Evolutionary conservation across 2,888 invertebrate genomes (phyloP).

Genomic region (Drosophila pseudotalamancana): DNA sequence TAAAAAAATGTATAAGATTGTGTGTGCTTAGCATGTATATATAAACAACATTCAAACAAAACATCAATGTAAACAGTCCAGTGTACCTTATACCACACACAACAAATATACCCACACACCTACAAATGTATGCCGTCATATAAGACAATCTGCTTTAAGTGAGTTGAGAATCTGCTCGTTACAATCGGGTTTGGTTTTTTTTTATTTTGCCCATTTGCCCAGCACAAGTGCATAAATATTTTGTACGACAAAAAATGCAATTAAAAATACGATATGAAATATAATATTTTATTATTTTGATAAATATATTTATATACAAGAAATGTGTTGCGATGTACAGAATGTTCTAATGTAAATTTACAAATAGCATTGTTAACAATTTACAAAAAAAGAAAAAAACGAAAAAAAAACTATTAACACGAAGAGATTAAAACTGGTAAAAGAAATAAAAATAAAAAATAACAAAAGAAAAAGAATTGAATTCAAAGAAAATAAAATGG

Average conservation of each 20-base stretch:
- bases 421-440: slow-evolving; percentile 1
- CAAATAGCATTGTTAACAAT: slow-evolving; percentile 55
- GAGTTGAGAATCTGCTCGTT: slow-evolving; percentile 8
- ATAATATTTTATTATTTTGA: slow-evolving; percentile 73
- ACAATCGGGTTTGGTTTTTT: slow-evolving; percentile 20
- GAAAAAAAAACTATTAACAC: neutral
- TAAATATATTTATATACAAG: slow-evolving; percentile 67
- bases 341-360: slow-evolving; percentile 48
- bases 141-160: neutral
- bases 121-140: neutral
- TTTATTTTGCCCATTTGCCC: slow-evolving; percentile 30
- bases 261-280: slow-evolving; percentile 38
- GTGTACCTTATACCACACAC: slow-evolving; percentile 64
- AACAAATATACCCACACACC: slow-evolving; percentile 18
- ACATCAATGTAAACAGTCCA: slow-evolving; percentile 62
- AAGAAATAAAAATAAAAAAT: slow-evolving; percentile 12
- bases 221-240: slow-evolving; percentile 47
- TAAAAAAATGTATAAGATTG: slow-evolving; percentile 38
- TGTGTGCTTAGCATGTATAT: slow-evolving; percentile 36
- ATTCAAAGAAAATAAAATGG: slow-evolving; percentile 1
- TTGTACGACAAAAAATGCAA: slow-evolving; percentile 57
- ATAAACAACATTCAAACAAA: slow-evolving; percentile 26
- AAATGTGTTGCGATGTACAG: slow-evolving; percentile 26
- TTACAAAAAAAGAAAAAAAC: slow-evolving; percentile 37
- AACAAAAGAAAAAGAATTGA: neutral